Conservation (phyloP, 2,797 vertebrate species). For the Rhinoraja longicauda region DNA sequence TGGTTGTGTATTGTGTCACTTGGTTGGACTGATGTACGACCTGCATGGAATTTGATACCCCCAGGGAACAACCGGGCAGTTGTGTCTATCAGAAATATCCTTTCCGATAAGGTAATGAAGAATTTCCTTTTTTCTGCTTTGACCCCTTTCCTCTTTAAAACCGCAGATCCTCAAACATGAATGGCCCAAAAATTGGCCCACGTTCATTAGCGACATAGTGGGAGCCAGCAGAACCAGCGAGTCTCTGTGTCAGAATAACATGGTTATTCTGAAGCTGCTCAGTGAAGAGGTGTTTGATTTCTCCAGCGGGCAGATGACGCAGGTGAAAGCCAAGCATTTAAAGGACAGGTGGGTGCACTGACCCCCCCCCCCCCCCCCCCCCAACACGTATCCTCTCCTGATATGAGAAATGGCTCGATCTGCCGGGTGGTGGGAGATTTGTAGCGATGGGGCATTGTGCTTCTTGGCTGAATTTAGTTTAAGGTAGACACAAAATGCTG, state of each 20-base stretch:
- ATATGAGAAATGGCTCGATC: too few relatives aligned
- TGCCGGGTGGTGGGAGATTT: neutral
- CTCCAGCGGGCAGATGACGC: conserved; percentile 97
- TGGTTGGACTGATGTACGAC: neutral
- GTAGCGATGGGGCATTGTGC: too few relatives aligned
- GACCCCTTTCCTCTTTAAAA: neutral
- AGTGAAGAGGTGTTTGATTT: conserved; percentile 99
- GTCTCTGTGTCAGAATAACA: conserved; percentile 98
- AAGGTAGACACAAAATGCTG: too few relatives aligned
- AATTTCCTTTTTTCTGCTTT: neutral
- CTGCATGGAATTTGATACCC: neutral
- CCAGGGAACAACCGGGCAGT: neutral
- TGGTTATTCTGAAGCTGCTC: conserved; percentile 93
- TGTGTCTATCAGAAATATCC: neutral
- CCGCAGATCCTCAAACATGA: conserved; percentile 90
- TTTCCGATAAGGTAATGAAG: conserved; percentile 5
- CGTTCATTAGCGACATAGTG: conserved; percentile 96
- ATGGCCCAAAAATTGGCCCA: conserved; percentile 98
- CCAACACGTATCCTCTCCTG: neutral
- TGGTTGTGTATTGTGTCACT: too few relatives aligned
- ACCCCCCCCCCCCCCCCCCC: neutral
- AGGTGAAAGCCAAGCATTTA: conserved; percentile 97
- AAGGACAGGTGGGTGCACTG: conserved; percentile 80
- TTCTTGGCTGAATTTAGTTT: neutral
- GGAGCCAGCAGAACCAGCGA: conserved; percentile 95